A percentile compares a stretch with the other conserved stretches of the same genome.
phyloP scores from a whole-genome alignment of 1,140 invertebrate species.

The Oryzaephilus surinamensis region DNA sequence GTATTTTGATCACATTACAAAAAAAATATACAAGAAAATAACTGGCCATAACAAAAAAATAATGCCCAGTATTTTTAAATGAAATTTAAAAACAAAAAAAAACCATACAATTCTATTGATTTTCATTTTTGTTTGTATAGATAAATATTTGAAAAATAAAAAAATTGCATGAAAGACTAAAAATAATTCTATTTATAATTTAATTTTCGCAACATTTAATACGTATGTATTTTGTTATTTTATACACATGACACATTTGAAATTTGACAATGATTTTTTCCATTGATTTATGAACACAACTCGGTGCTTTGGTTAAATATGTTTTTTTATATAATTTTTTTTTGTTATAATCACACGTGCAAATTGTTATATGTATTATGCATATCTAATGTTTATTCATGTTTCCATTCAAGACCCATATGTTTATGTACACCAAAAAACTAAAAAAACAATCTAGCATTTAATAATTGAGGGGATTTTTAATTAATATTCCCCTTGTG shows the following conservation, averaged over 20 bases:
- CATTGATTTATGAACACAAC: slow-evolving; percentile 26
- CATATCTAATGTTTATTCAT: too few relatives aligned
- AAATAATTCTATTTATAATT: slow-evolving; percentile 10
- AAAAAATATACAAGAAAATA: slow-evolving; percentile 8
- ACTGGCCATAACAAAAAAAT: slow-evolving; percentile 10
- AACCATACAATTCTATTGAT: too few relatives aligned
- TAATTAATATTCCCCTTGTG: slow-evolving; percentile 24
- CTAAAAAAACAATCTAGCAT: background rate
- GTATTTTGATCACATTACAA: slow-evolving; percentile 12
- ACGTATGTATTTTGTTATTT: slow-evolving; percentile 1
- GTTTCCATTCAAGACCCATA: slow-evolving; percentile 6
- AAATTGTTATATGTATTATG: too few relatives aligned
- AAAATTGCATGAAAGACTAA: slow-evolving; percentile 16
- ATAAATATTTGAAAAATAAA: slow-evolving; percentile 5
- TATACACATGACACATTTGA: too few relatives aligned
- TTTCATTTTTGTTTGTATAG: slow-evolving; percentile 6
- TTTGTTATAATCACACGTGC: slow-evolving; percentile 1
- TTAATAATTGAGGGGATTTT: slow-evolving; percentile 18
- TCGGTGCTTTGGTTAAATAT: slow-evolving; percentile 21
- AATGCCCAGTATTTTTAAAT: slow-evolving; percentile 13
- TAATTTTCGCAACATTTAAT: slow-evolving; percentile 10
- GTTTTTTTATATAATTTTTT: slow-evolving; percentile 1
- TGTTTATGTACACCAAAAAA: slow-evolving; percentile 1
- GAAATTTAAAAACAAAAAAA: too few relatives aligned
- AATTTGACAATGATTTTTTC: too few relatives aligned